Evolutionary conservation across 1,140 invertebrate species (phyloP).

Genomic region (Brevipalpus yothersi): DNA sequence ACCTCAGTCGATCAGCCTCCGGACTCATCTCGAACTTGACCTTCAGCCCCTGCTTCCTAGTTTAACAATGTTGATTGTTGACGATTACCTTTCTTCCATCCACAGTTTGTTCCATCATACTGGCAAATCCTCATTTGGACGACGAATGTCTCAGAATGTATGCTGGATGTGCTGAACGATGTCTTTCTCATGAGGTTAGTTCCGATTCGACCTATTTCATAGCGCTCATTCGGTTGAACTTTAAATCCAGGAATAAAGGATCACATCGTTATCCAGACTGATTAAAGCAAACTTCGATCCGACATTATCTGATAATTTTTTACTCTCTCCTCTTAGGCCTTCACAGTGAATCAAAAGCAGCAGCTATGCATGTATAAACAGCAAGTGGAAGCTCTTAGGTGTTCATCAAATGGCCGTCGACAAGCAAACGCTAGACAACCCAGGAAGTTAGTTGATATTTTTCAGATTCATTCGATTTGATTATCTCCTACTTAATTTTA

Average conservation of each 20-base stretch:
- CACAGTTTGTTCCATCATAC: not conserved
- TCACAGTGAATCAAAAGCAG: not conserved
- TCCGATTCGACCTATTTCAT: not conserved
- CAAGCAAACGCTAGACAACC: not conserved
- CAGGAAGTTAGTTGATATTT: not conserved
- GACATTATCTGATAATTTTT: not conserved
- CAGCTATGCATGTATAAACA: not conserved
- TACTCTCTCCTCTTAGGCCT: not conserved
- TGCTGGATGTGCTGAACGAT: not conserved
- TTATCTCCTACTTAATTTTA: no score
- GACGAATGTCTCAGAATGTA: not conserved
- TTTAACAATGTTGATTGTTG: not conserved
- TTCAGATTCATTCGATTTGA: no score
- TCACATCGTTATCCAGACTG: not conserved
- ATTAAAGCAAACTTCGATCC: not conserved
- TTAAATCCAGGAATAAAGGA: not conserved
- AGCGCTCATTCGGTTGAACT: not conserved
- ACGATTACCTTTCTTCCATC: not conserved
- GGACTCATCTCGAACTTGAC: not conserved
- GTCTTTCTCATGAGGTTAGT: not conserved
- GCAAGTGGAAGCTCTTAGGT: not conserved
- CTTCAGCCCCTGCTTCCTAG: not conserved
- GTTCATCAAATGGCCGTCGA: not conserved
- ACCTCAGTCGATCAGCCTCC: not conserved
- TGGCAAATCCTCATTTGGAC: not conserved